A percentile compares a stretch with the other conserved stretches of the same genome.
These are phyloP conservation scores for Fissipunctia ypsillon DNA, from an alignment of 2,888 invertebrate species.

Conservation along the genomic window DNA sequence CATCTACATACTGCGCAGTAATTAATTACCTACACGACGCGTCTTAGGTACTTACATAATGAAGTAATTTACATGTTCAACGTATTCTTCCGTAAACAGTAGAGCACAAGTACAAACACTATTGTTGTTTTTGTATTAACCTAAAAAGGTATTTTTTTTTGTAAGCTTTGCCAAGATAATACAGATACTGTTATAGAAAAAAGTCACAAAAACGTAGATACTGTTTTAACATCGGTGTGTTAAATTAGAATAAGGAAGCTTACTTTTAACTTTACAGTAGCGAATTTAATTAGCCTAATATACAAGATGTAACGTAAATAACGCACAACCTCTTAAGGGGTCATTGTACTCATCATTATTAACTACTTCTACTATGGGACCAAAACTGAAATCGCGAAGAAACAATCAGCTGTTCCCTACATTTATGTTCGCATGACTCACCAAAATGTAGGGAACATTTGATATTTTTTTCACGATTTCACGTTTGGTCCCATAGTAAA, in stretches of 20 bases:
- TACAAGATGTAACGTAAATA: too few species aligned
- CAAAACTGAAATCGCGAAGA: too few species aligned
- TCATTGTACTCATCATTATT: too few species aligned
- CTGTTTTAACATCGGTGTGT: too few species aligned
- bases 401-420: too few species aligned
- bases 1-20: constrained; percentile 28
- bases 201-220: constrained; percentile 1
- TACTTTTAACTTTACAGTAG: neutral
- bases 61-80: constrained; percentile 35
- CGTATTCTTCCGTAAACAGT: constrained; percentile 43
- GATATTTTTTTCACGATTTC: too few species aligned
- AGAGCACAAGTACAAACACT: constrained; percentile 8
- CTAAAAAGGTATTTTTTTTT: constrained; percentile 19
- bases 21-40: too few species aligned
- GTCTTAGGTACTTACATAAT: constrained; percentile 11
- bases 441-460: too few species aligned
- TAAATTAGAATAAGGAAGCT: constrained; percentile 22
- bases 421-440: too few species aligned
- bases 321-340: too few species aligned
- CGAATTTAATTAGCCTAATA: neutral
- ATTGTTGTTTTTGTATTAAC: constrained; percentile 3
- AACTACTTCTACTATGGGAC: too few species aligned
- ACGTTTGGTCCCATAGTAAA: too few species aligned
- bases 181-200: neutral
- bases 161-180: neutral